Evolutionary conservation across 2,797 vertebrate species (phyloP).

Genomic region (Crypturellus tataupa): DNA sequence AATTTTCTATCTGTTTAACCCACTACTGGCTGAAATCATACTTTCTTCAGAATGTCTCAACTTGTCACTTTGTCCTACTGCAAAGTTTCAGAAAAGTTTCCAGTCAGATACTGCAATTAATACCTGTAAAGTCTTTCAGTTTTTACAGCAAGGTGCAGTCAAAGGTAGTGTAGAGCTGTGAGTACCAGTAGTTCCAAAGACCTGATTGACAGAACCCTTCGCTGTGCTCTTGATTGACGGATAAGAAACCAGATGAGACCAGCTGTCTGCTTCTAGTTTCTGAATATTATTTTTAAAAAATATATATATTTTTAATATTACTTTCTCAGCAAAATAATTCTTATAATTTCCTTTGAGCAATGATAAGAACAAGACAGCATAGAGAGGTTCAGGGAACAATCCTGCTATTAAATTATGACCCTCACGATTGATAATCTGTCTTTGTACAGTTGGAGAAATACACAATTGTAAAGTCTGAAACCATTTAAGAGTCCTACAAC

Average conservation of each 20-base stretch:
- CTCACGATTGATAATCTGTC: neutral
- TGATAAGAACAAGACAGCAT: neutral
- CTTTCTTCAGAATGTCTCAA: neutral
- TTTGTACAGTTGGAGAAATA: neutral
- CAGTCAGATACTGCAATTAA: neutral
- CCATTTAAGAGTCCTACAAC: neutral
- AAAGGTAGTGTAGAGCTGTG: neutral
- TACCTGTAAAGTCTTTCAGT: neutral
- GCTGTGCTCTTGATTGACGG: neutral
- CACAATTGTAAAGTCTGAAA: neutral
- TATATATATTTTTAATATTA: slow-evolving; percentile 42
- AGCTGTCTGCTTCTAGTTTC: neutral
- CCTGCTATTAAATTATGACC: neutral
- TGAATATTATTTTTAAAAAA: slow-evolving; percentile 6
- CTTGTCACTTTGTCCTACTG: neutral
- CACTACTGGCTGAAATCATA: neutral
- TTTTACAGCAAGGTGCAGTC: neutral
- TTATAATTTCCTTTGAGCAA: slow-evolving; percentile 35
- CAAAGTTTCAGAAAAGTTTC: neutral
- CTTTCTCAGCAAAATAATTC: slow-evolving; percentile 16
- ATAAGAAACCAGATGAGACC: neutral
- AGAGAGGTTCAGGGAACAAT: neutral
- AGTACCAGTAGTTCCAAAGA: neutral
- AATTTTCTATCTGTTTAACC: neutral
- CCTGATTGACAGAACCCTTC: slow-evolving; percentile 11